Base-by-base conservation (phyloP, 2,113 vertebrate species). In the Clarias magur region DNA sequence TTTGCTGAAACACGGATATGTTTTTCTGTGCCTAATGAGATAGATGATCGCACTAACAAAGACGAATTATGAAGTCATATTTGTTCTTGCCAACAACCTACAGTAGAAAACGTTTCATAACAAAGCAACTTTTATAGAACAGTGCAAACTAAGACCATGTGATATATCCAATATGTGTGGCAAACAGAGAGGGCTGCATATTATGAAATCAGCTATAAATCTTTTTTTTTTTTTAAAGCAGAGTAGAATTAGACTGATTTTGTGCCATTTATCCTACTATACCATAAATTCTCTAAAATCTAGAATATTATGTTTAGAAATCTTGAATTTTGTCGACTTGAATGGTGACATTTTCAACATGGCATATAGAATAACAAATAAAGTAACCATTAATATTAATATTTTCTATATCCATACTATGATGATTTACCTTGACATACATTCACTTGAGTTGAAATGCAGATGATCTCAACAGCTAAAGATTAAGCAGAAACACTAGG, bases 61-160 rank as follows among this genome's bases (percentile, higher is more conserved):
- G 30, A 63, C 30, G 63, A 48, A 82, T 82, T 19, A 12, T 82
- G 21, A 5, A 81, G 80, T 63, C 34, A 63, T 63, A 8, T 63
- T 11, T 82, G 30, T 63, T 62, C 59, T 38, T 81, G 56, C 27
- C 19, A 82, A 82, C 4, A 82, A 38, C 5, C 80, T 42, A 38
- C 34, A 38, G 34, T 38, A 62, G 27, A 42, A 81, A 38, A 34
- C 80, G 16, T 42, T 82, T 34, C 34, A 82, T 63, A 63, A 63
- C 54, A 59, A 80, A 80, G n/a, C 59, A 82, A 63, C 27, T 63
- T 63, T 42, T 63, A 82, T 82, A 63, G 34, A 82, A 60, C 16
- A 60, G 27, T 12, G 9, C 27, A 60, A 80, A 85, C 13, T 79
- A 42, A 27, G 59, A 86, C 1, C 59, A 65, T 48, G 38, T 86